A percentile compares a stretch with the other conserved stretches of the same genome.
Evolutionary conservation across 1,140 invertebrate genomes (phyloP).

Genomic region (Thereuonema tuberculata): DNA sequence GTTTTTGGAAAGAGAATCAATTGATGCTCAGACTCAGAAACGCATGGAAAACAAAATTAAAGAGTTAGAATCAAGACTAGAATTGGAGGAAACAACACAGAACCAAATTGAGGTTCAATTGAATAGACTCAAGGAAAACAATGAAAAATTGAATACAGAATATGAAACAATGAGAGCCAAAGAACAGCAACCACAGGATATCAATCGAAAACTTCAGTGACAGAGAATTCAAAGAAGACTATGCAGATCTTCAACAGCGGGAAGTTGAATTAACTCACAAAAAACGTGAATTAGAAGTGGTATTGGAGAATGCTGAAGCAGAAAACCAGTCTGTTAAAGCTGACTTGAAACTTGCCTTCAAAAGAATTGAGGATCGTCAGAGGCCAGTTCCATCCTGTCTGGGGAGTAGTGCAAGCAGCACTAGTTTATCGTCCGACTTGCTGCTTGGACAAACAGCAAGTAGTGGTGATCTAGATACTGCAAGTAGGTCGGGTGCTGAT

Average conservation of each 20-base stretch:
- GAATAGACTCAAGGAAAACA: conserved; percentile 60
- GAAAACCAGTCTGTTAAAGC: conserved; percentile 37
- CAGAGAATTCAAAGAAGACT: conserved; percentile 59
- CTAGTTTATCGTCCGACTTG: conserved; percentile 9
- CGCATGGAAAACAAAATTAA: conserved; percentile 60
- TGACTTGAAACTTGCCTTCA: conserved; percentile 62
- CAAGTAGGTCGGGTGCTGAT: no score
- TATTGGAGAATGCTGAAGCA: conserved; percentile 29
- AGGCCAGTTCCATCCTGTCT: no score
- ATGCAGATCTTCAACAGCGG: conserved; percentile 43
- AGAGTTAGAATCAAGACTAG: conserved; percentile 76
- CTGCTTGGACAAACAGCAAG: conserved; percentile 10
- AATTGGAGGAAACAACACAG: conserved; percentile 72
- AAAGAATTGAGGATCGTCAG: conserved; percentile 71
- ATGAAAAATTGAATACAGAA: conserved; percentile 63
- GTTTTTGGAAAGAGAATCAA: conserved; percentile 60
- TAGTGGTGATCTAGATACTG: conserved; percentile 12
- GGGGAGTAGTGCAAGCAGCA: conserved; percentile 14
- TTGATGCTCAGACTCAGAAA: conserved; percentile 51
- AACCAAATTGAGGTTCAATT: conserved; percentile 66
- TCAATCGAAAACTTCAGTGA: conserved; percentile 53
- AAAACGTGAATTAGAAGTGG: conserved; percentile 31
- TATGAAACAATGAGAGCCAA: conserved; percentile 48
- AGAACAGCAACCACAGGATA: conserved; percentile 60
- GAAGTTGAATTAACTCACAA: conserved; percentile 56